Base-by-base conservation (phyloP, 1,140 invertebrate genomes). In the Drosophila setifemur region DNA sequence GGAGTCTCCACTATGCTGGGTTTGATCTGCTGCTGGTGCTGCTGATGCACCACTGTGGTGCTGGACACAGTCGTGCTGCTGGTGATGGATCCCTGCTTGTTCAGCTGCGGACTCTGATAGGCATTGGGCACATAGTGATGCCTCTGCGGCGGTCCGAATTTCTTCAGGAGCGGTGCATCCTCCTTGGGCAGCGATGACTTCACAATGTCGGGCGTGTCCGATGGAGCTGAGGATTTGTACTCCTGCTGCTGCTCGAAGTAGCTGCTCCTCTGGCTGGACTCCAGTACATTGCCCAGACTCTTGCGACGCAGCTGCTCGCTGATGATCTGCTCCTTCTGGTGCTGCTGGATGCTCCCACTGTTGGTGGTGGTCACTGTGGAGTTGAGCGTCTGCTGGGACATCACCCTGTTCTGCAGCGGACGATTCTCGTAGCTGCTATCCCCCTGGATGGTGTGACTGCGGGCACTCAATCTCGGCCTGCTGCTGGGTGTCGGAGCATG, bases 101-200 rank as follows among this genome's bases (percentile, higher is more conserved):
- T 60, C 5, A 81, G 0, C 33, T 88, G 79, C 2, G 89, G 89
- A 68, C 73, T 89, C 39, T 90, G 87, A 25, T 90, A 90, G 0
- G 89, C 72, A 69, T 90, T 90, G 16, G 89, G 89, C 33, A 88
- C 66, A 37, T 90, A 90, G 37, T 88, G 87, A 45, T 90, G 89
- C 1, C 89, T 42, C 48, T 90, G 89, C 1, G 89, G 89, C 16
- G 89, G 89, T 4, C 89, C 89, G 4, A 90, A 90, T 35, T 90
- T 90, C 61, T 90, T 90, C 0, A 90, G 29, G 18, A 90, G 52
- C 0, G 89, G 89, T 4, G 85, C 72, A 23, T 88, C 63, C 6
- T 90, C 88, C 31, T 90, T 90, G 21, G 89, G 89, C 40, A 90
- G 73, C 42, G 89, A 90, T 0, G 89, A 90, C 43, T 90, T 90